Evolutionary conservation across 2,113 vertebrate species (phyloP).

Genomic region (Ailurus styani): DNA sequence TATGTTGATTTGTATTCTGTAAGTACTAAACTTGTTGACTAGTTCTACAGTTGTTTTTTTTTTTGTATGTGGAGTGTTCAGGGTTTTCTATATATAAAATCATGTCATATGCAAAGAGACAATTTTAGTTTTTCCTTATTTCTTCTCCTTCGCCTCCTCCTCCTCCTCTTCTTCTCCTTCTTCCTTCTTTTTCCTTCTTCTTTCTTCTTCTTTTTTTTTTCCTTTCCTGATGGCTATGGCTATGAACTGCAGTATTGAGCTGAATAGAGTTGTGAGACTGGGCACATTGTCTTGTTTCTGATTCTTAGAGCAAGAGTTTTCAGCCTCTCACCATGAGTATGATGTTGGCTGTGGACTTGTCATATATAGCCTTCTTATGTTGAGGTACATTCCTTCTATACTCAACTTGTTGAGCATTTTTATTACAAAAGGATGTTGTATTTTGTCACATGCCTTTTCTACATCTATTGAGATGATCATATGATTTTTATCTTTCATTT

Average conservation of each 20-base stretch:
- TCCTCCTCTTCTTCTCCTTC: too few species aligned
- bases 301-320: neutral
- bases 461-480: neutral
- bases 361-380: neutral
- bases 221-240: neutral
- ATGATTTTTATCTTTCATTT: neutral
- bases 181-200: too few species aligned
- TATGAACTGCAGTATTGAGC: neutral
- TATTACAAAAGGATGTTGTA: neutral
- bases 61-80: neutral
- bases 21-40: neutral
- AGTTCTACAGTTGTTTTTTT: neutral
- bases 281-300: neutral
- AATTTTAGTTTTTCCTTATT: neutral
- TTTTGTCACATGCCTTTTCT: neutral
- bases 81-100: neutral
- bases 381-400: neutral
- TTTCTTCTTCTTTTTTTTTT: too few species aligned
- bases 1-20: neutral
- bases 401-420: neutral
- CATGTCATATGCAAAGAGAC: neutral
- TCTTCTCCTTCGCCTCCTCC: neutral
- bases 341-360: neutral
- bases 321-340: neutral
- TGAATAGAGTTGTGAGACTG: neutral